Evolutionary conservation across 2,113 vertebrate genomes (phyloP).

Genomic region (Aspiorhynchus laticeps): DNA sequence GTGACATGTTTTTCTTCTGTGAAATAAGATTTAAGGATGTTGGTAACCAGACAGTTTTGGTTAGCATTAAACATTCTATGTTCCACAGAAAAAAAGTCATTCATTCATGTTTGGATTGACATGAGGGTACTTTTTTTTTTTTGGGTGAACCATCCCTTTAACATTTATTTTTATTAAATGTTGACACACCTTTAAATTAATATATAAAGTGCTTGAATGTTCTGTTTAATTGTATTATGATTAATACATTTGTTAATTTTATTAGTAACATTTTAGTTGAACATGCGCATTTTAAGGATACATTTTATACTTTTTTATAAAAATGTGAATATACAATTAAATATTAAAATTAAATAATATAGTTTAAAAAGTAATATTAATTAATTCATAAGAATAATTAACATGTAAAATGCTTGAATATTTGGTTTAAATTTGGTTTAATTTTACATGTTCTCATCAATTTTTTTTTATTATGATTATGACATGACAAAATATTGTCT

Average conservation of each 20-base stretch:
- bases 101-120: background rate
- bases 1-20: background rate
- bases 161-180: background rate
- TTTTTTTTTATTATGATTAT: no score
- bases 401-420: background rate
- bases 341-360: background rate
- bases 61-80: background rate
- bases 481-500: no score
- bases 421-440: background rate
- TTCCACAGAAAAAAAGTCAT: background rate
- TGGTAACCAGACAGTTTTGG: background rate
- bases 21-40: background rate
- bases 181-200: background rate
- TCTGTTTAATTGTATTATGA: no score
- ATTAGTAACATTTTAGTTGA: no score
- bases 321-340: background rate
- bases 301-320: background rate
- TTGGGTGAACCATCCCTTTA: background rate
- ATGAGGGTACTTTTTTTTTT: background rate
- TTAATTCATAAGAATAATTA: background rate
- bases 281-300: no score
- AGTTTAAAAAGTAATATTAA: background rate
- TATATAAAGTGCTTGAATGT: background rate
- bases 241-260: no score
- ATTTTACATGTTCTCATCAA: background rate